These are phyloP conservation scores for Hyposmocoma kahamanoa DNA, from an alignment of 1,140 invertebrate genomes.

Conservation along the genomic window DNA sequence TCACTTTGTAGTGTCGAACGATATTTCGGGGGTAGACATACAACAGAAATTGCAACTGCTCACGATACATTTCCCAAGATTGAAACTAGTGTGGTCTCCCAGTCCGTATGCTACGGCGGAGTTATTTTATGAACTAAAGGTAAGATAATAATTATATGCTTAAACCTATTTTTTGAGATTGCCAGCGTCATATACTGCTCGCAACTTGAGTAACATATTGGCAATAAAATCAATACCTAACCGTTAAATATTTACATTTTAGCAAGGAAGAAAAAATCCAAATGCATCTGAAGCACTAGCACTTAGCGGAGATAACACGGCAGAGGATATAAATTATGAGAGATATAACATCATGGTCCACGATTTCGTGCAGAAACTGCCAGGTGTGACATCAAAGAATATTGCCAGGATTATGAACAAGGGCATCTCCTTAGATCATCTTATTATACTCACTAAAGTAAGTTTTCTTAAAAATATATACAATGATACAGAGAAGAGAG, in stretches of 20 bases:
- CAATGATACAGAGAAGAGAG: too few species aligned
- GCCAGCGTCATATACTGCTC: too few species aligned
- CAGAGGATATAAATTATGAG: constrained; percentile 76
- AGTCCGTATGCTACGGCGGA: constrained; percentile 96
- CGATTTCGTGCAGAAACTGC: constrained; percentile 93
- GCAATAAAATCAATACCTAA: too few species aligned
- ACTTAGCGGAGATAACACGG: constrained; percentile 77
- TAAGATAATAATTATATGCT: constrained; percentile 17
- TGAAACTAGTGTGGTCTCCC: constrained; percentile 96
- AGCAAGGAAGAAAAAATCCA: constrained; percentile 87
- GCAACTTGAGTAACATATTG: too few species aligned
- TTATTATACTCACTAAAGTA: constrained; percentile 76
- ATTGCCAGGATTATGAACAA: constrained; percentile 85
- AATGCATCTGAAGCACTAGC: constrained; percentile 79
- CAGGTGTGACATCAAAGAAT: constrained; percentile 93
- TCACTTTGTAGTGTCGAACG: constrained; percentile 84
- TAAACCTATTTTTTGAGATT: too few species aligned
- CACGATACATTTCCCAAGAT: constrained; percentile 94
- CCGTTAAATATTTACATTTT: constrained; percentile 23
- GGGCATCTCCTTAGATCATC: constrained; percentile 82
- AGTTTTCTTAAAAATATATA: neutral
- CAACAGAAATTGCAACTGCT: constrained; percentile 91
- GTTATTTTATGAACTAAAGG: constrained; percentile 92
- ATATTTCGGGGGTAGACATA: constrained; percentile 84
- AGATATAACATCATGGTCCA: constrained; percentile 85